A percentile compares a stretch with the other conserved stretches of the same genome.
Evolutionary conservation across 2,888 invertebrate species (phyloP).

Genomic region (Leptinotarsa tumamoca): DNA sequence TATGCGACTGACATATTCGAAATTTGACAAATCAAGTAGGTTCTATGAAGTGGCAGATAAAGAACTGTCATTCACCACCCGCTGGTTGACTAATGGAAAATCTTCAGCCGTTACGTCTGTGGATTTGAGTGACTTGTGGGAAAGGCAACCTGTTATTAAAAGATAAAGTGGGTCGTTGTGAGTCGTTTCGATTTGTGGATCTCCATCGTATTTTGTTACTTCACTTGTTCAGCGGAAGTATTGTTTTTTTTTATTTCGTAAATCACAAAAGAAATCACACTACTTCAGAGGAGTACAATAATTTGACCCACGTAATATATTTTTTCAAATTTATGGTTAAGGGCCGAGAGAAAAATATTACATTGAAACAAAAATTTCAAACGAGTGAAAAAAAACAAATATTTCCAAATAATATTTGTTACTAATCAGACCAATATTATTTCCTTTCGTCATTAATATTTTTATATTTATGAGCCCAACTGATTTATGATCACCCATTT

Average conservation of each 20-base stretch:
- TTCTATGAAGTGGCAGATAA: constrained; percentile 51
- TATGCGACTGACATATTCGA: constrained; percentile 54
- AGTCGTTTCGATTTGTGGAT: not conserved
- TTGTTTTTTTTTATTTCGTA: not conserved
- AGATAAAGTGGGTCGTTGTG: constrained; percentile 14
- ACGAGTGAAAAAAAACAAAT: too few species aligned
- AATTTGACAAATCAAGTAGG: constrained; percentile 56
- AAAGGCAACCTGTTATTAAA: constrained; percentile 45
- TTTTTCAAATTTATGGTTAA: too few species aligned
- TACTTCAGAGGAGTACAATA: too few species aligned
- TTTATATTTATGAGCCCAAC: too few species aligned
- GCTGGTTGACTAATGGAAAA: constrained; percentile 58
- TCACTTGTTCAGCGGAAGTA: constrained; percentile 1
- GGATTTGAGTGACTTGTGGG: constrained; percentile 50
- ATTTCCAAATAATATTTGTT: too few species aligned
- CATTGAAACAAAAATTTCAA: too few species aligned
- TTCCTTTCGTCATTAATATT: too few species aligned
- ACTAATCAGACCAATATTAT: too few species aligned
- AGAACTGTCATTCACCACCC: constrained; percentile 56
- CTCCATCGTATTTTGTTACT: not conserved
- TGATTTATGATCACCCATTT: too few species aligned
- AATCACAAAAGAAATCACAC: too few species aligned
- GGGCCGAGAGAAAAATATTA: too few species aligned
- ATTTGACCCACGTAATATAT: too few species aligned
- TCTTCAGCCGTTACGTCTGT: constrained; percentile 41